Evolutionary conservation across 2,888 invertebrate species (phyloP).

Genomic region (Myopa testacea): DNA sequence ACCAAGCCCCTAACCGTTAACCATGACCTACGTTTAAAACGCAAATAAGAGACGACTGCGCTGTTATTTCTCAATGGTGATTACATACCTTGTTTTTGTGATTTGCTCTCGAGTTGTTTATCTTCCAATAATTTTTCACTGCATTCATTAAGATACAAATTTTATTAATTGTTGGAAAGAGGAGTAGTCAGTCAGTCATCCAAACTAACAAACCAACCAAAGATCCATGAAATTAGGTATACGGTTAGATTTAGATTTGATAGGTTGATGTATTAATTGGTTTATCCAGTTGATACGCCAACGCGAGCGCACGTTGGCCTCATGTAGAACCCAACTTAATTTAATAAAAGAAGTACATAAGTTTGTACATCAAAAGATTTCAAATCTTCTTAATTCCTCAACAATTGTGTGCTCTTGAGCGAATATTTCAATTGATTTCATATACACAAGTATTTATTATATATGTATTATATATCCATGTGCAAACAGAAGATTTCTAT

Average conservation of each 20-base stretch:
- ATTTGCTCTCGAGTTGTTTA: too few species aligned
- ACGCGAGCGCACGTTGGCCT: slow-evolving; percentile 18
- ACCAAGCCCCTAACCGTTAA: not conserved
- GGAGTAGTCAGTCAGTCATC: too few species aligned
- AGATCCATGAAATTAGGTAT: slow-evolving; percentile 19
- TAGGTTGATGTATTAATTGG: not conserved
- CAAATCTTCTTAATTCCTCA: slow-evolving; percentile 29
- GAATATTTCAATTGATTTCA: not conserved
- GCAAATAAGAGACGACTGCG: not conserved
- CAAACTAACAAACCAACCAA: not conserved
- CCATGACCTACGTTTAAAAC: slow-evolving; percentile 29
- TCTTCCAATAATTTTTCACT: not conserved
- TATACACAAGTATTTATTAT: not conserved
- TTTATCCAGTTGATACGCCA: not conserved
- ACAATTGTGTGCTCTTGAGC: slow-evolving; percentile 33
- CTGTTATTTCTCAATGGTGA: not conserved
- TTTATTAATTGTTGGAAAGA: slow-evolving; percentile 23
- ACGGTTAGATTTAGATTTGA: not conserved
- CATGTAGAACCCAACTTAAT: slow-evolving; percentile 29
- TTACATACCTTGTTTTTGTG: too few species aligned
- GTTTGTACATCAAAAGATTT: not conserved
- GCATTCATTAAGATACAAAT: not conserved
- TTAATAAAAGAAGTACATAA: slow-evolving; percentile 21
- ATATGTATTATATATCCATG: too few species aligned
- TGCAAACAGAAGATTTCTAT: not conserved